Conservation (phyloP, 2,113 vertebrate species). For the Oreotrochilus melanogaster region DNA sequence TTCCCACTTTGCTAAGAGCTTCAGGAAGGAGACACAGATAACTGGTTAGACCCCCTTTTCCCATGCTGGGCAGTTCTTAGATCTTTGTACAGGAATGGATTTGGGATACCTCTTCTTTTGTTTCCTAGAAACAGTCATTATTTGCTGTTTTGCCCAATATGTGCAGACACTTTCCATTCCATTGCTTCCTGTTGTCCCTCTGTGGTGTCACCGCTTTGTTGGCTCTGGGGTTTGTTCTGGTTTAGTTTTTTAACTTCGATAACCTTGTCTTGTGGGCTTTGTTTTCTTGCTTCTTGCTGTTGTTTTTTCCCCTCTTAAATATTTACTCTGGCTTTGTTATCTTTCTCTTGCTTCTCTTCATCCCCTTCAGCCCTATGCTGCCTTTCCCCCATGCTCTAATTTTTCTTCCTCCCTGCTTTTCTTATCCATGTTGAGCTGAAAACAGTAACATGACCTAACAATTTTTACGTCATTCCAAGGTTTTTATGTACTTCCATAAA, state of each 20-base stretch:
- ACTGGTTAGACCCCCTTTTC: background rate
- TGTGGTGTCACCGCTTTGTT: background rate
- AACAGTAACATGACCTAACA: slow-evolving; percentile 63
- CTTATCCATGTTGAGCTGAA: slow-evolving; percentile 62
- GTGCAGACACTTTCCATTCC: background rate
- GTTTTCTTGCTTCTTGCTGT: slow-evolving; percentile 52
- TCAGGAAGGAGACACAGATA: background rate
- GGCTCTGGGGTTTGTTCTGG: slow-evolving; percentile 44
- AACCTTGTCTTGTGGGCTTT: slow-evolving; percentile 43
- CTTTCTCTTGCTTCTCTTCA: background rate
- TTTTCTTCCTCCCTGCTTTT: slow-evolving; percentile 57
- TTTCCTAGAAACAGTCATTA: background rate
- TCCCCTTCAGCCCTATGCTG: background rate
- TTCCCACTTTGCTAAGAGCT: background rate
- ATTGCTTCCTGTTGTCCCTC: background rate
- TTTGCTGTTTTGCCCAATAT: background rate
- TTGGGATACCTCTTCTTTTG: background rate
- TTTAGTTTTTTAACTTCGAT: slow-evolving; percentile 30
- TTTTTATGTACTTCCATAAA: slow-evolving; percentile 69
- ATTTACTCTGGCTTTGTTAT: slow-evolving; percentile 53
- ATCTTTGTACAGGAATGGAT: background rate
- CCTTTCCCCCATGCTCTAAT: slow-evolving; percentile 15
- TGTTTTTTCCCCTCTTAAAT: background rate
- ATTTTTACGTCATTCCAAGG: slow-evolving; percentile 57
- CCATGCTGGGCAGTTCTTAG: background rate